These are phyloP conservation scores for Sycobia sp. DNA, from an alignment of 1,140 invertebrate genomes.

Conservation along the genomic window DNA sequence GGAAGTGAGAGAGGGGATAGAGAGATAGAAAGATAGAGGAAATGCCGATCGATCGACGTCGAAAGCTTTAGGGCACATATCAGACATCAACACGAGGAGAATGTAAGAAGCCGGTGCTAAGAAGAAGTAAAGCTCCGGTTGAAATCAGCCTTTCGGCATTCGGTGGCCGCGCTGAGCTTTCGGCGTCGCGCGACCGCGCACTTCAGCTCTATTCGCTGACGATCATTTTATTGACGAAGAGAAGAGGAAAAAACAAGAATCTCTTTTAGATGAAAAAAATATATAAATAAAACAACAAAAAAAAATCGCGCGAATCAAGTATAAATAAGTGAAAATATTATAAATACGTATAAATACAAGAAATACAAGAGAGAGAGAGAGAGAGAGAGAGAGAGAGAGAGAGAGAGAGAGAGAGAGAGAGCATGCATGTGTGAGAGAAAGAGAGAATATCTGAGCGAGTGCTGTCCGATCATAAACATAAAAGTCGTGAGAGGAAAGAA, in stretches of 20 bases:
- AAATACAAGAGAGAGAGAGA: constrained; percentile 14
- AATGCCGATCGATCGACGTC: background rate
- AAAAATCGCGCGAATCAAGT: constrained; percentile 36
- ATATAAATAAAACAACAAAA: no score
- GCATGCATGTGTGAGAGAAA: constrained; percentile 25
- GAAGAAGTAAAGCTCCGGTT: no score
- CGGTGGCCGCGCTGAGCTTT: background rate
- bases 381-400: background rate
- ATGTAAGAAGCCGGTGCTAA: background rate
- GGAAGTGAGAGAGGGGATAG: background rate
- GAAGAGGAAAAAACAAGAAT: background rate
- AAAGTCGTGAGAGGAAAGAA: no score
- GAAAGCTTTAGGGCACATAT: constrained; percentile 15
- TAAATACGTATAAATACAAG: constrained; percentile 42
- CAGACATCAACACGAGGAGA: background rate
- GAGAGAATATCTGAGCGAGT: no score
- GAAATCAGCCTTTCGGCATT: background rate
- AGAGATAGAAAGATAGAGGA: background rate
- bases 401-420: constrained; percentile 32
- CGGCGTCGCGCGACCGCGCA: background rate
- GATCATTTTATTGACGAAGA: background rate
- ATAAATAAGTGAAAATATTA: constrained; percentile 39
- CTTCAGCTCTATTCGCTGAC: no score
- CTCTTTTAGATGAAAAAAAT: constrained; percentile 27
- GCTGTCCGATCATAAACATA: no score